Evolutionary conservation across 1,140 invertebrate genomes (phyloP).

Genomic region (Ceratosolen fusciceps): DNA sequence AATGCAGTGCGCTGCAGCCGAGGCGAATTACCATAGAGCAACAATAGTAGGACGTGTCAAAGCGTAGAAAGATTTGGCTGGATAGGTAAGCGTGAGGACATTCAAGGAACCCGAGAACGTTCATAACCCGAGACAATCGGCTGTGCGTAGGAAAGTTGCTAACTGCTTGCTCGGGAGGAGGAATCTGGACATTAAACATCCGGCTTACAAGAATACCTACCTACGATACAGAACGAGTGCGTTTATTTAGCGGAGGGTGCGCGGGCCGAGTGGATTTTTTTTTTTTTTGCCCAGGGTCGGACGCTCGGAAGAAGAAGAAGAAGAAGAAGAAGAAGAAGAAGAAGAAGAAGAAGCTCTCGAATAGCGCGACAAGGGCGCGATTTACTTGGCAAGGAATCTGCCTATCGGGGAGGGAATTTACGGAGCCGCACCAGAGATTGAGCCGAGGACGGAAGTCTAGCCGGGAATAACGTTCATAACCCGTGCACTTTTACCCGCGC

Average conservation of each 20-base stretch:
- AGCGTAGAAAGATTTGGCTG: no score
- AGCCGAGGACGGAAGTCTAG: slow-evolving; percentile 30
- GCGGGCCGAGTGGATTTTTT: slow-evolving; percentile 15
- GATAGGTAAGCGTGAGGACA: no score
- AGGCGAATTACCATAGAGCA: no score
- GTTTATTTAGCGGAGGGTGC: neutral
- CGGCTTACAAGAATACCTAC: slow-evolving; percentile 25
- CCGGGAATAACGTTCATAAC: slow-evolving; percentile 40
- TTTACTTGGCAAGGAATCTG: slow-evolving; percentile 28
- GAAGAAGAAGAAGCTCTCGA: neutral
- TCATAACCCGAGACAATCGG: neutral
- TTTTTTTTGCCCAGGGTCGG: neutral
- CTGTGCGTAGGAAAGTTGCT: neutral
- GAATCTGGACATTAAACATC: neutral
- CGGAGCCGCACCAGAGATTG: slow-evolving; percentile 19
- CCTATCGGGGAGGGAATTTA: slow-evolving; percentile 35
- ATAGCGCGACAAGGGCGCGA: neutral
- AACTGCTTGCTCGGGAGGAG: neutral
- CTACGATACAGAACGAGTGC: slow-evolving; percentile 5
- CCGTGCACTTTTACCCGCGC: slow-evolving; percentile 18
- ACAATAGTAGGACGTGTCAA: neutral
- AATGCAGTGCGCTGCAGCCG: no score
- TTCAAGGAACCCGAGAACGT: no score
- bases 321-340: no score
- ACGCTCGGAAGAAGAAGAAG: no score